Evolutionary conservation across 2,113 vertebrate species (phyloP).

Genomic region (Ophiodon elongatus): DNA sequence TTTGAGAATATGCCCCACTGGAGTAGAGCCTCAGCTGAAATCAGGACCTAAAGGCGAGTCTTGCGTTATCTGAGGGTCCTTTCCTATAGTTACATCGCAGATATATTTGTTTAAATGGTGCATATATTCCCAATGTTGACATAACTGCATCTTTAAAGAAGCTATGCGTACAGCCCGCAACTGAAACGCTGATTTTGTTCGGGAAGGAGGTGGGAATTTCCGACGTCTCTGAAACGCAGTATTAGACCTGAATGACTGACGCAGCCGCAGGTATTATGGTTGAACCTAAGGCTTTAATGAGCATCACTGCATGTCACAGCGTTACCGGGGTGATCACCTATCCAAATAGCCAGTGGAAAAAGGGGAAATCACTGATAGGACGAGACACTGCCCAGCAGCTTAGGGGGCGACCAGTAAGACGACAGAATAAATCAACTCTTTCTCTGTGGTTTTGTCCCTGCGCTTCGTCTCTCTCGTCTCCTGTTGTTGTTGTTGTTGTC

Average conservation of each 20-base stretch:
- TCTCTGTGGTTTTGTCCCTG: constrained; percentile 77
- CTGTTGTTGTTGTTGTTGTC: constrained; percentile 65
- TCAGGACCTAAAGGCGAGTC: background rate
- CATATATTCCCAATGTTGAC: background rate
- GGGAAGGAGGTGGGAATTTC: background rate
- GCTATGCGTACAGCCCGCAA: background rate
- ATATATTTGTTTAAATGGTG: background rate
- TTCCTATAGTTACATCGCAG: background rate
- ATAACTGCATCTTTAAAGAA: background rate
- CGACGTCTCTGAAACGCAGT: constrained; percentile 32
- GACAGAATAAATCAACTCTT: constrained; percentile 78
- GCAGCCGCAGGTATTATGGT: constrained; percentile 40
- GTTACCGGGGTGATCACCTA: constrained; percentile 52
- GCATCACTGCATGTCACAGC: constrained; percentile 53
- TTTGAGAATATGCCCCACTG: constrained; percentile 1
- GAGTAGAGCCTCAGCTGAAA: background rate
- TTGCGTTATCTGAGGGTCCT: background rate
- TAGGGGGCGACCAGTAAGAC: constrained; percentile 64
- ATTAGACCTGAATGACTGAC: constrained; percentile 4
- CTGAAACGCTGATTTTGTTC: background rate
- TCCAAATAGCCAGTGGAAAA: constrained; percentile 53
- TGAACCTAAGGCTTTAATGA: constrained; percentile 46
- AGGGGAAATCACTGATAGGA: constrained; percentile 64
- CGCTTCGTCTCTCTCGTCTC: constrained; percentile 77
- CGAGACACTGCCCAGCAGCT: constrained; percentile 68